Evolutionary conservation across 2,113 vertebrate genomes (phyloP).

Genomic region (Pipa parva): DNA sequence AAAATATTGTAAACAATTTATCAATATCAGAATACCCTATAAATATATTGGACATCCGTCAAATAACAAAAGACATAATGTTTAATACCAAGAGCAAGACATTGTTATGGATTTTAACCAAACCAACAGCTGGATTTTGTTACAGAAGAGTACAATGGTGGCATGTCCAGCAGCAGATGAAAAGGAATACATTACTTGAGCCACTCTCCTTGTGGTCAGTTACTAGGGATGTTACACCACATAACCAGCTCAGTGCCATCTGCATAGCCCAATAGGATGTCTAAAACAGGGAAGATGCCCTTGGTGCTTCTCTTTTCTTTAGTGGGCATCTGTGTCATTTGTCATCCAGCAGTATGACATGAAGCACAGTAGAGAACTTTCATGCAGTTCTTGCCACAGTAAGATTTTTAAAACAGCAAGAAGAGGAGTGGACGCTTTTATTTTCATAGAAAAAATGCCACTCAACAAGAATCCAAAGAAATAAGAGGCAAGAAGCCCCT

Average conservation of each 20-base stretch:
- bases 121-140: background rate
- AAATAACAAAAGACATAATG: background rate
- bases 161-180: background rate
- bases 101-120: background rate
- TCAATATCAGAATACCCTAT: too few species aligned
- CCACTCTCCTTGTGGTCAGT: background rate
- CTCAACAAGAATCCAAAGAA: conserved; percentile 39
- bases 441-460: conserved; percentile 67
- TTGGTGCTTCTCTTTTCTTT: background rate
- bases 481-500: conserved; percentile 21
- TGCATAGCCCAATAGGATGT: background rate
- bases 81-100: background rate
- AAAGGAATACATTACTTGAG: background rate
- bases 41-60: background rate
- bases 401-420: conserved; percentile 2
- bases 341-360: background rate
- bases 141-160: background rate
- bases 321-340: background rate
- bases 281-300: background rate
- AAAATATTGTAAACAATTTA: background rate
- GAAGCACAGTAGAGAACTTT: background rate
- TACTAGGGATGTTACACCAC: background rate
- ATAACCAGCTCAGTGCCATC: background rate
- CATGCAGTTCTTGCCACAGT: background rate
- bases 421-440: conserved; percentile 45